phyloP scores from a whole-genome alignment of 2,888 invertebrate species.

The Luperina nickerlii region DNA sequence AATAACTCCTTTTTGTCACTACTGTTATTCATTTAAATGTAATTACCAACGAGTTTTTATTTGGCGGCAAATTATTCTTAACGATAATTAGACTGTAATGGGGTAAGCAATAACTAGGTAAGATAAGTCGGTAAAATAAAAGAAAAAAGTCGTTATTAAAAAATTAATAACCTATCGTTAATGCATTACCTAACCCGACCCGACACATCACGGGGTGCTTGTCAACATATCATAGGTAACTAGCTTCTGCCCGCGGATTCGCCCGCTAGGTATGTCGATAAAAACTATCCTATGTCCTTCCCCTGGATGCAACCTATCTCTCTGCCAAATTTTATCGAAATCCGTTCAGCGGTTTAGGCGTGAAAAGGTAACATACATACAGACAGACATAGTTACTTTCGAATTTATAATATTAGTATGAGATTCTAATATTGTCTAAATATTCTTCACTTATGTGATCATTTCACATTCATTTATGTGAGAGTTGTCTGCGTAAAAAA shows the following conservation, averaged over 20 bases:
- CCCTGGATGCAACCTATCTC: no score
- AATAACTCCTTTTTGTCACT: slow-evolving; percentile 21
- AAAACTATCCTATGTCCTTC: no score
- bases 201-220: slow-evolving; percentile 12
- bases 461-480: background rate
- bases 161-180: slow-evolving; percentile 56
- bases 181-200: slow-evolving; percentile 19
- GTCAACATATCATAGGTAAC: background rate
- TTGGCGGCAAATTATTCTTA: slow-evolving; percentile 48
- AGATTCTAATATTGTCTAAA: background rate
- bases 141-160: slow-evolving; percentile 54
- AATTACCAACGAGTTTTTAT: slow-evolving; percentile 48
- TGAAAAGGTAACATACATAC: no score
- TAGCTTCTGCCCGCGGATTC: no score
- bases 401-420: no score
- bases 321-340: no score
- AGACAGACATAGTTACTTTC: no score
- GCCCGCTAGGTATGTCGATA: no score
- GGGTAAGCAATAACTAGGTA: slow-evolving; percentile 34
- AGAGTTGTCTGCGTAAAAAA: background rate
- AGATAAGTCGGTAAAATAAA: slow-evolving; percentile 52
- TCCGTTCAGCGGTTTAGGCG: no score
- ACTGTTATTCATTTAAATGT: slow-evolving; percentile 39
- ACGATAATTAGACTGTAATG: slow-evolving; percentile 61
- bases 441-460: background rate